Conservation (phyloP, 2,797 vertebrate species). For the Rhinoraja longicauda region DNA sequence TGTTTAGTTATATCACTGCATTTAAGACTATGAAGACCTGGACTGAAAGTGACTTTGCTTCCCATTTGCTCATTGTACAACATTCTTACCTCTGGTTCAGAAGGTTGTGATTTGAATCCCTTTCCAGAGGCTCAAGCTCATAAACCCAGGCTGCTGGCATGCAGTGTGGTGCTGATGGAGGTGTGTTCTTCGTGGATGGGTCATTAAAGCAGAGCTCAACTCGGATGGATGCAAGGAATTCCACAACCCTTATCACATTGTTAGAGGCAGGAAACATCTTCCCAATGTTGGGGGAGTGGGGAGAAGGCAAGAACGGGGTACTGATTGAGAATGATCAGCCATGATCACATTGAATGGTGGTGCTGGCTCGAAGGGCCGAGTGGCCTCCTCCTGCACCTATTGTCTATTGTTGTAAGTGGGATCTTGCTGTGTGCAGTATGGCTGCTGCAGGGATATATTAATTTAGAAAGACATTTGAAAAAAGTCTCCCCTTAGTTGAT, state of each 20-base stretch:
- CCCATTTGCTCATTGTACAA: not conserved
- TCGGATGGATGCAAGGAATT: no score
- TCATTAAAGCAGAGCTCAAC: no score
- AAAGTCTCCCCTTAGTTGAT: not conserved
- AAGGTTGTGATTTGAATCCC: not conserved
- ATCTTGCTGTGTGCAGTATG: not conserved
- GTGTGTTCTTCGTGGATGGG: no score
- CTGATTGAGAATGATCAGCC: no score
- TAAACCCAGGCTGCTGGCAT: not conserved
- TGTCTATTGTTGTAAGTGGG: not conserved
- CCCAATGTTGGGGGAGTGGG: no score
- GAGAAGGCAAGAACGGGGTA: no score
- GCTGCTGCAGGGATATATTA: not conserved
- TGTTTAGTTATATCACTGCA: not conserved
- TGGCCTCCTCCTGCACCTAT: no score
- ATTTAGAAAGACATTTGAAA: not conserved
- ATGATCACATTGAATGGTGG: no score
- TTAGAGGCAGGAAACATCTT: no score
- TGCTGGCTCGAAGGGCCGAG: no score
- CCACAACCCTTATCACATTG: not conserved
- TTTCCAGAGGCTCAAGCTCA: not conserved
- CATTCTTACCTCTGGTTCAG: not conserved
- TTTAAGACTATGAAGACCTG: not conserved
- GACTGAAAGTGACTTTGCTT: not conserved
- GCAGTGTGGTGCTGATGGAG: not conserved